Base-by-base conservation (phyloP, 1,140 invertebrate species). In the Ladona fulva region DNA sequence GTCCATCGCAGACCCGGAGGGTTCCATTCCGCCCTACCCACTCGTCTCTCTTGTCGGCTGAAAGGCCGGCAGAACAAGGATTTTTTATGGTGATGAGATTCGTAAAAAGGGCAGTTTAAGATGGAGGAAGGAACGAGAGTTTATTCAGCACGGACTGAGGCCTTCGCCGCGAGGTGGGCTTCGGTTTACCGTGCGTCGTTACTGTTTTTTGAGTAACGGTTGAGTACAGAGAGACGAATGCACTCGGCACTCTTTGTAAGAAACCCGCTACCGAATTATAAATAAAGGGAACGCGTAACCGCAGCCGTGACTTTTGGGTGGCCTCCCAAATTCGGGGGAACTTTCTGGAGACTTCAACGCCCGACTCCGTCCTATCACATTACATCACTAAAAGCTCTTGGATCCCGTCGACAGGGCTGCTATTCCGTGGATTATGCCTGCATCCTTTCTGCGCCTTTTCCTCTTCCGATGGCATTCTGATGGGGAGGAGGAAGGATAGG, bases 21-120 rank as follows among this genome's bases (percentile, higher is more conserved):
- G 52, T 22, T 66, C 14, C 52, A 19, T 66, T 22, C 52, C 52
- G n/a, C 52, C 52, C 52, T 6, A 66, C 52, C 52, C 52, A 19
- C 52, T 66, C 52, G 52, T 66, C 52, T 66, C 52, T 66, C 52
- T 66, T 22, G 52, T 66, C 52, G 52, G n/a, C 14, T 19, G 52
- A 22, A 66, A 22, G 16, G 16, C 52, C 52, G n/a, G 52, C 16
- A 66, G 52, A 22, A 66, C n/a, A 66, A 66, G 52, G 52, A 66
- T 66, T 16, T 16, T 66, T 66, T 66, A 66, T 66, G 52, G 52
- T 66, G 52, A 66, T 66, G 52, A 66, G 52, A 66, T 66, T 66
- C 52, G 52, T 66, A 66, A 66, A 66, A 66, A 66, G n/a, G 52
- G 52, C 52, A 66, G 52, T 66, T 66, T 66, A 22, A 66, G 52